Base-by-base conservation (phyloP, 1,140 invertebrate species). In the Drosophila teissieri region DNA sequence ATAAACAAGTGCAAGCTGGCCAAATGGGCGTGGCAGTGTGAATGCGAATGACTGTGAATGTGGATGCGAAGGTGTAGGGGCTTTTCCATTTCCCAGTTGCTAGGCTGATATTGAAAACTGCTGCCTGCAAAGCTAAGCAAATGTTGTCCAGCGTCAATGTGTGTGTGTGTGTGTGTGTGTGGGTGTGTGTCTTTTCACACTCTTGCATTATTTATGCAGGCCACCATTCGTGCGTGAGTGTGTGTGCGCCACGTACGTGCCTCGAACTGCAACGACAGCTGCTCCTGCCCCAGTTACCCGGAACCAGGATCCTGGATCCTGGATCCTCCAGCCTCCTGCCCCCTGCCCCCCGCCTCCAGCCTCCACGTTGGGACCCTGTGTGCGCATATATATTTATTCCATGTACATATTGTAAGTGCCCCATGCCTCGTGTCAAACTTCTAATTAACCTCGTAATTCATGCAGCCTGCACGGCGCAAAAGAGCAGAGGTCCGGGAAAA, bases 1-100 rank as follows among this genome's bases (percentile, higher is more conserved):
- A 83, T 83, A 83, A 83, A 80, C 80, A 83, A 83, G 80, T 84
- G 80, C 80, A 84, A 67, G 80, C 75, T 84, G 80, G 80, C 80
- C 69, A 78, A 82, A 62, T 56, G 37, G 53, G 61, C 39, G 42
- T 64, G 51, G 36, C 40, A 40, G 42, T 51, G 48, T 24, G n/a
- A 4, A 0, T 14, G 24, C 1, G n/a, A 8, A 5, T 24, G 14
- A 4, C 0, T 14, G 24, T 4, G n/a, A 8, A 5, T 49, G 48
- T 24, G n/a, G 2, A 0, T 14, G 24, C 3, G n/a, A 8, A 5
- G 14, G 48, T 24, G n/a, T 1, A 8, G 24, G 27, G n/a, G 10
- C 2, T 40, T 45, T 63, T 42, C 44, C 24, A 24, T 40, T 36
- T 42, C 22, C 52, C 44, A 58, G 56, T 57, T 46, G 34, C 65